Conservation (phyloP, 2,797 vertebrate genomes). For the Bradypus variegatus region DNA sequence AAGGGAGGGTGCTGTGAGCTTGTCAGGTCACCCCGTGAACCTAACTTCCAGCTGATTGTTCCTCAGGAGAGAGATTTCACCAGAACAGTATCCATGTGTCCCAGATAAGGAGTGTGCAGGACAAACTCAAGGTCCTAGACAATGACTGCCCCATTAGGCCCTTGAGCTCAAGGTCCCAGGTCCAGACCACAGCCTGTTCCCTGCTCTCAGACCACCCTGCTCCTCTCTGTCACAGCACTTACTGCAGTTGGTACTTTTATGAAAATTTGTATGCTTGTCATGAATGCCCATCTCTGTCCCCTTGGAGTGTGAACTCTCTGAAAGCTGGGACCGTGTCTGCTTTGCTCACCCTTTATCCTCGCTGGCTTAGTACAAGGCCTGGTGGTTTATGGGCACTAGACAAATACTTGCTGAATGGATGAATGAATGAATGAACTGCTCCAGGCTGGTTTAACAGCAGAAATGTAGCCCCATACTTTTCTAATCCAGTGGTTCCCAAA, state of each 20-base stretch:
- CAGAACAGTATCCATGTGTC: neutral
- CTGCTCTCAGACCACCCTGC: neutral
- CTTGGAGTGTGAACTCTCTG: neutral
- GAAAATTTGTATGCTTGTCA: neutral
- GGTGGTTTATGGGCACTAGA: neutral
- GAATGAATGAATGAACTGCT: neutral
- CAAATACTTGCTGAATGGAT: neutral
- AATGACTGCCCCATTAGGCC: neutral
- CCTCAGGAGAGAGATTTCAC: neutral
- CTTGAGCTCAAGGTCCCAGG: neutral
- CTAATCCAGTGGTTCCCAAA: neutral
- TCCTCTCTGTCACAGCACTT: neutral
- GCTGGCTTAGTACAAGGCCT: neutral
- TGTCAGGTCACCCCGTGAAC: neutral
- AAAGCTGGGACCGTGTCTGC: neutral
- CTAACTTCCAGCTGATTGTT: neutral
- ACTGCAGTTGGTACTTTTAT: neutral
- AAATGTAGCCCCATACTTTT: neutral
- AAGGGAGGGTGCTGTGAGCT: neutral
- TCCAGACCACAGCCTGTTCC: rapidly evolving
- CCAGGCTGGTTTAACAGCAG: neutral
- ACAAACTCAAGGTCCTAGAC: neutral
- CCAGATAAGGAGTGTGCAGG: neutral
- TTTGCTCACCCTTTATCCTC: neutral
- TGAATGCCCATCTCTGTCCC: neutral